Conservation (phyloP, 2,113 vertebrate genomes). For the Corvus hawaiiensis region DNA sequence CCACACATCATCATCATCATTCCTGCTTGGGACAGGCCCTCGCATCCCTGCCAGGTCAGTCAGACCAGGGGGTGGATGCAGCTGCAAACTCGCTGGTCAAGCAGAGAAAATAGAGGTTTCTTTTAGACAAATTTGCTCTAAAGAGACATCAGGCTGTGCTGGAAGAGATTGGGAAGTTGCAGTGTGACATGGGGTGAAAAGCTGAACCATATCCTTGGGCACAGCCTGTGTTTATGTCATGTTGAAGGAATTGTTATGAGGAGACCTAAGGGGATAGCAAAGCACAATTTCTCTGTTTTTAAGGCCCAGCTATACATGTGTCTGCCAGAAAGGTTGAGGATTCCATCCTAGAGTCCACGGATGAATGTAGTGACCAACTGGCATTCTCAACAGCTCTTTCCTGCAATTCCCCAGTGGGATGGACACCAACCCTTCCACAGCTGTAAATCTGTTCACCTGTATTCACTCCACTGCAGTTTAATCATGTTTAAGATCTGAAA, state of each 20-base stretch:
- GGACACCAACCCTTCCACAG: not conserved
- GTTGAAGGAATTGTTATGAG: not conserved
- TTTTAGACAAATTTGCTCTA: not conserved
- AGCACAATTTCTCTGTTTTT: not conserved
- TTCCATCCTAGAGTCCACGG: not conserved
- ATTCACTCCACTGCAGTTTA: not conserved
- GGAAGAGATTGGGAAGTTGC: not conserved
- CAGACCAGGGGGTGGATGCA: not conserved
- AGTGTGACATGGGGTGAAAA: not conserved
- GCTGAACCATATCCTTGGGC: not conserved
- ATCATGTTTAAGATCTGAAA: not conserved
- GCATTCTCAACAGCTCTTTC: not conserved
- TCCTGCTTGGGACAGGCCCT: not conserved
- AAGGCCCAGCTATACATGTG: not conserved
- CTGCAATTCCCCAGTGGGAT: not conserved
- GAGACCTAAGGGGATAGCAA: not conserved
- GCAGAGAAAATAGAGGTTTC: not conserved
- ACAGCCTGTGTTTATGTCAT: not conserved
- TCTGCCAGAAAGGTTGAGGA: not conserved
- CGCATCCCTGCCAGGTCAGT: fast-evolving
- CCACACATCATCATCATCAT: not conserved
- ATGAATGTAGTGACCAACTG: not conserved
- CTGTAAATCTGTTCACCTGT: not conserved
- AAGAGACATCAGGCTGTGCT: not conserved
- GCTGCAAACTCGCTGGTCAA: not conserved